Percentiles rank a stretch among this genome's conserved stretches.
Evolutionary conservation across 1,140 invertebrate species (phyloP).

Genomic region (Bombus pascuorum): DNA sequence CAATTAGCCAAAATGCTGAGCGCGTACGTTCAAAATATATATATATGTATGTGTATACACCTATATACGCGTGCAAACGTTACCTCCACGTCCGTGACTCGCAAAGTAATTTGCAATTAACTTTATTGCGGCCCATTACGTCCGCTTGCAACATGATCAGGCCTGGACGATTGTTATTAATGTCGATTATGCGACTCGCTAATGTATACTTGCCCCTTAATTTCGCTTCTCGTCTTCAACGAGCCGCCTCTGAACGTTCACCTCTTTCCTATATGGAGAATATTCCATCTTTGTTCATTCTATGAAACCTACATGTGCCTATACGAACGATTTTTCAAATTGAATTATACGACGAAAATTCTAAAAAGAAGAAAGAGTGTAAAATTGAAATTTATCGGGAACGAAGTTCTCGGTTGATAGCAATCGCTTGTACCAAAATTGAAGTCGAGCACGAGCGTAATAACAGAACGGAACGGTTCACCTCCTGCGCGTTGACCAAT

Average conservation of each 20-base stretch:
- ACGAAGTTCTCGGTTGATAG: neutral
- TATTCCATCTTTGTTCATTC: too few species aligned
- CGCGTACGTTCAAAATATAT: neutral
- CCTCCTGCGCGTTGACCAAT: conserved; percentile 12
- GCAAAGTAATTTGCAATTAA: conserved; percentile 56
- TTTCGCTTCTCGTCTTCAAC: conserved; percentile 1
- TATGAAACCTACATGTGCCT: too few species aligned
- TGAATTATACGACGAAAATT: neutral
- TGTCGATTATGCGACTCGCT: conserved; percentile 29
- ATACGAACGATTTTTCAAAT: neutral
- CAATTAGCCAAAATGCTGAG: neutral
- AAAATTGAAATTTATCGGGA: neutral
- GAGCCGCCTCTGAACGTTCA: neutral
- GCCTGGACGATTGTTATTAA: conserved; percentile 39
- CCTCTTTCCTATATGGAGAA: neutral
- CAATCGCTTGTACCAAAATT: neutral
- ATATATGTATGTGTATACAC: neutral
- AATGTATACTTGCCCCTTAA: conserved; percentile 15
- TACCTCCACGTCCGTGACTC: conserved; percentile 8
- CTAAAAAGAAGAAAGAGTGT: too few species aligned
- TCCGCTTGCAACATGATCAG: conserved; percentile 42
- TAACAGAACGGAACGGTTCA: neutral
- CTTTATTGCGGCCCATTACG: conserved; percentile 54
- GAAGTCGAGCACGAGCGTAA: conserved; percentile 1
- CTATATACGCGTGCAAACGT: neutral